These are phyloP conservation scores for Pipa parva DNA, from an alignment of 2,113 vertebrate species.

Conservation along the genomic window DNA sequence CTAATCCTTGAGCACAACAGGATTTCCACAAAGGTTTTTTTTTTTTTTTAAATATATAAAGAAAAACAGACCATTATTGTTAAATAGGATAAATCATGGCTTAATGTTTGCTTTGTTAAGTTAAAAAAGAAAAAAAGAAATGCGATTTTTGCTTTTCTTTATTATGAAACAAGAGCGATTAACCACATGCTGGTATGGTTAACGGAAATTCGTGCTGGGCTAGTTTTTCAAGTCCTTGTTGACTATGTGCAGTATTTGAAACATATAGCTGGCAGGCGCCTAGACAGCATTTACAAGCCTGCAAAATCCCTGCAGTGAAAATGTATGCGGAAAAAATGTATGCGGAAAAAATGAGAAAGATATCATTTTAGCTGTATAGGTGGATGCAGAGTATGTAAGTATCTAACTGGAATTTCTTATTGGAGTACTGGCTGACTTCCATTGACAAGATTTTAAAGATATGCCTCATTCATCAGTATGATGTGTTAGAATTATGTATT, in stretches of 20 bases:
- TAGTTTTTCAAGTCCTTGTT: conserved; percentile 28
- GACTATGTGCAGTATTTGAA: conserved; percentile 14
- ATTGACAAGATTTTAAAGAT: no score
- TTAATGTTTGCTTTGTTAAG: conserved; percentile 37
- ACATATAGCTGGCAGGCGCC: conserved; percentile 29
- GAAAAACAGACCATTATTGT: conserved; percentile 32
- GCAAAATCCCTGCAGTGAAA: conserved; percentile 21
- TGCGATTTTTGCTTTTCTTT: conserved; percentile 21
- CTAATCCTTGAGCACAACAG: conserved; percentile 24
- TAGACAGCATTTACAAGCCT: conserved; percentile 33
- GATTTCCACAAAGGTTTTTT: conserved; percentile 15
- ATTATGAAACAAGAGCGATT: conserved; percentile 30
- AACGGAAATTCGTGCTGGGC: conserved; percentile 30
- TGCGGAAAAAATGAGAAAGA: background rate
- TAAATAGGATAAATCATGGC: conserved; percentile 21
- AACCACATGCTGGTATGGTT: conserved; percentile 32
- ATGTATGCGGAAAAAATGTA: background rate
- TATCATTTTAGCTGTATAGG: background rate
- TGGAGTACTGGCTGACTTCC: no score
- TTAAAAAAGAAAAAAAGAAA: conserved; percentile 12
- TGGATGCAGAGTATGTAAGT: no score
- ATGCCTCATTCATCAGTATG: no score
- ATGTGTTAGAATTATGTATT: no score
- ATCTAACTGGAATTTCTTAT: no score
- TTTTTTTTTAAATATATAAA: conserved; percentile 27